Conservation (phyloP, 2,113 vertebrate species). For the Ibidorhyncha struthersii region DNA sequence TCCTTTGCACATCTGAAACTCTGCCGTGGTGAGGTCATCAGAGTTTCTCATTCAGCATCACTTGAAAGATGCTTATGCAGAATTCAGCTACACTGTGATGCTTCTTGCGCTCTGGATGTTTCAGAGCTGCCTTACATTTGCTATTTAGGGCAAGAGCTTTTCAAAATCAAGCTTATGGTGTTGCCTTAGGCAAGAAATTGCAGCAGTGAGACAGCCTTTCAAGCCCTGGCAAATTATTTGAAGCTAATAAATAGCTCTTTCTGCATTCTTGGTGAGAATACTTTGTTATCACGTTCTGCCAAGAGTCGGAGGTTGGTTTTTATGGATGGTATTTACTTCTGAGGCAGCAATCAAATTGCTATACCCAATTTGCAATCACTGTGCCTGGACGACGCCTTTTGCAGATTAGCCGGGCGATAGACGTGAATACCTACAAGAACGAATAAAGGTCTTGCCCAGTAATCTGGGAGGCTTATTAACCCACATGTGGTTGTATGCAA, state of each 20-base stretch:
- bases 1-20: slow-evolving; percentile 48
- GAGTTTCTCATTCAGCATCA: slow-evolving; percentile 6
- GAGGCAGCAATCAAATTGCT: slow-evolving; percentile 4
- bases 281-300: neutral
- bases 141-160: slow-evolving; percentile 34
- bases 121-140: neutral
- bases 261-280: slow-evolving; percentile 2
- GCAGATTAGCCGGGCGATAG: neutral
- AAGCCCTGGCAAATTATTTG: neutral
- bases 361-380: neutral
- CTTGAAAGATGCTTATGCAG: neutral
- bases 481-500: neutral
- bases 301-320: neutral
- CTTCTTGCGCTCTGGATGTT: neutral
- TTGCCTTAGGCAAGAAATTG: slow-evolving; percentile 21
- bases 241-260: neutral
- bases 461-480: neutral
- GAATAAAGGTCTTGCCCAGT: neutral
- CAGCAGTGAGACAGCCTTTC: neutral
- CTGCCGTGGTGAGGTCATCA: neutral
- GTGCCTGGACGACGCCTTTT: neutral
- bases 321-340: neutral
- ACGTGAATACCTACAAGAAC: neutral
- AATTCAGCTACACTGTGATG: neutral
- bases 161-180: slow-evolving; percentile 5